Evolutionary conservation across 2,888 invertebrate genomes (phyloP).

Genomic region (Caenorhabditis panamensis): DNA sequence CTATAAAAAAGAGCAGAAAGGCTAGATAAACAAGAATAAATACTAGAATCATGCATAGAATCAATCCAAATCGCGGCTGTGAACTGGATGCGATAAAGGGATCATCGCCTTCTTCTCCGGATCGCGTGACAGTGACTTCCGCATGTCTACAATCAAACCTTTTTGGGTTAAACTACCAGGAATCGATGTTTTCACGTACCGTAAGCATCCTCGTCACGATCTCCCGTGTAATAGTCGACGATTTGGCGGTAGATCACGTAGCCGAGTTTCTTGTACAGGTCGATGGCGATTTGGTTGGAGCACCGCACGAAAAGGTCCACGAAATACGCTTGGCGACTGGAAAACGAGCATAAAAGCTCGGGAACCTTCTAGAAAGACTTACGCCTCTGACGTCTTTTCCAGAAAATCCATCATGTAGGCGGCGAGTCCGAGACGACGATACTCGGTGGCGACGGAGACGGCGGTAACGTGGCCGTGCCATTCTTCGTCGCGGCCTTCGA

Average conservation of each 20-base stretch:
- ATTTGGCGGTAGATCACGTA: constrained; percentile 97
- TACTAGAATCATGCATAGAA: not conserved
- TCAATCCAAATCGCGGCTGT: constrained; percentile 60
- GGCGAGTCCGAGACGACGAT: constrained; percentile 90
- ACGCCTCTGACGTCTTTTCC: constrained; percentile 95
- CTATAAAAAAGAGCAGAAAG: not conserved
- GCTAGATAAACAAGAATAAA: constrained; percentile 14
- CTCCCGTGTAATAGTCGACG: constrained; percentile 97
- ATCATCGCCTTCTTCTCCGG: constrained; percentile 92
- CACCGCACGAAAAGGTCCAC: constrained; percentile 98
- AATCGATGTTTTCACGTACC: constrained; percentile 85
- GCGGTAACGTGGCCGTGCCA: constrained; percentile 99
- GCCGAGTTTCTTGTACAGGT: constrained; percentile 91
- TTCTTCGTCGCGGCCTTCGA: constrained; percentile 94
- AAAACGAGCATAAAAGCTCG: constrained; percentile 80
- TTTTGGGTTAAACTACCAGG: not conserved
- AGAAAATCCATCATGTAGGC: constrained; percentile 93
- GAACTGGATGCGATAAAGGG: constrained; percentile 93
- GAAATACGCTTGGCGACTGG: constrained; percentile 94
- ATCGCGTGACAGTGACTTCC: constrained; percentile 96
- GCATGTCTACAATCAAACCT: constrained; percentile 89
- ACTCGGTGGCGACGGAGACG: constrained; percentile 95
- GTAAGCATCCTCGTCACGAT: constrained; percentile 98
- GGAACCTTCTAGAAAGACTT: constrained; percentile 32
- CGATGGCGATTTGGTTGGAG: constrained; percentile 96